Conservation (phyloP, 2,113 vertebrate species). For the Sylvilagus bachmani region DNA sequence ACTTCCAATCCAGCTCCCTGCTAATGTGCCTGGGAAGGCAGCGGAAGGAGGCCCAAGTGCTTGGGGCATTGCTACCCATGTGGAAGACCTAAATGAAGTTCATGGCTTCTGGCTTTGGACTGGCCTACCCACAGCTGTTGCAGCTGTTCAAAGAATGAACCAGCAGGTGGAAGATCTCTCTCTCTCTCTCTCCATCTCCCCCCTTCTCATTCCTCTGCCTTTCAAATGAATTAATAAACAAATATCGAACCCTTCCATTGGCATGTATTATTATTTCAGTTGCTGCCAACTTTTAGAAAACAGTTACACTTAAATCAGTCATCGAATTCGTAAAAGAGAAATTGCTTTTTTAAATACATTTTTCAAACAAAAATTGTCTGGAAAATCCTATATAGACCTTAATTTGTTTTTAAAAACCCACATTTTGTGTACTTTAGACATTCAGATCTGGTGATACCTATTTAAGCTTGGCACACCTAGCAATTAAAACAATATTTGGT, state of each 20-base stretch:
- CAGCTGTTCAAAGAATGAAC: too few species aligned
- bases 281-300: conserved; percentile 1
- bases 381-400: conserved; percentile 5
- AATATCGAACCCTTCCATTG: background rate
- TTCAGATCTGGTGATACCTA: conserved; percentile 17
- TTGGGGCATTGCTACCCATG: too few species aligned
- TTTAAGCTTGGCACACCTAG: conserved; percentile 57
- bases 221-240: too few species aligned
- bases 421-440: conserved; percentile 37
- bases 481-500: conserved; percentile 77
- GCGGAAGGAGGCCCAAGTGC: too few species aligned
- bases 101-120: too few species aligned
- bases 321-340: conserved; percentile 38
- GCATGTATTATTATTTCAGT: background rate
- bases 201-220: too few species aligned
- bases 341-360: conserved; percentile 37
- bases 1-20: too few species aligned
- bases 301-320: conserved; percentile 4
- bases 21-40: too few species aligned
- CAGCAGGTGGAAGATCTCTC: too few species aligned
- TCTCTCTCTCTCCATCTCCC: too few species aligned
- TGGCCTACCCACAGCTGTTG: too few species aligned
- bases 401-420: conserved; percentile 61
- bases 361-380: conserved; percentile 45
- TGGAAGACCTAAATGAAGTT: too few species aligned